phyloP scores from a whole-genome alignment of 2,888 invertebrate species.

The Drosophila meridionalis region DNA sequence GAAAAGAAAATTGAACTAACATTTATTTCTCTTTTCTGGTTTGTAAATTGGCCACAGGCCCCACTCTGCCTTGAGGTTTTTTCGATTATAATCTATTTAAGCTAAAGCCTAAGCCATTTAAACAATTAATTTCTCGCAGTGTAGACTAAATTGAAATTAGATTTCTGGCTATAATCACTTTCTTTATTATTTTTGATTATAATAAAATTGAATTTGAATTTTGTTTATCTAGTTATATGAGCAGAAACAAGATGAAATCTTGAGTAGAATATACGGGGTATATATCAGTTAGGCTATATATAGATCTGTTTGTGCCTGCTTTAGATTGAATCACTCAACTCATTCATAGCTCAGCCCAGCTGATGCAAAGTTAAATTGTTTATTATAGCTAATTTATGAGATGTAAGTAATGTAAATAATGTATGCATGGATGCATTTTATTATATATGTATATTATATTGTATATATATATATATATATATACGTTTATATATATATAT shows the following conservation, averaged over 20 bases:
- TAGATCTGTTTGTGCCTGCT: not conserved
- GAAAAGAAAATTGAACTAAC: conserved; percentile 28
- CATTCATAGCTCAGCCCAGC: not conserved
- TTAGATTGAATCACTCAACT: not conserved
- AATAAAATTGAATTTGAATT: not conserved
- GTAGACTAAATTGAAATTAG: not conserved
- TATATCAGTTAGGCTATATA: not conserved
- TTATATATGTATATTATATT: not conserved
- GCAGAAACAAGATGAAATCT: not conserved
- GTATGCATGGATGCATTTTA: not conserved
- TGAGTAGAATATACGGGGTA: not conserved
- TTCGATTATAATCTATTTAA: conserved; percentile 23
- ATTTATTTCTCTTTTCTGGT: not conserved
- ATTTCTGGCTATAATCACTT: not conserved
- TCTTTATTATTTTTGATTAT: not conserved
- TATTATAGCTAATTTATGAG: conserved; percentile 1
- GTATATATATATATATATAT: not conserved
- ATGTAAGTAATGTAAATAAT: conserved; percentile 5
- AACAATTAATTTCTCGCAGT: conserved; percentile 13
- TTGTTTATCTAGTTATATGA: too few species aligned
- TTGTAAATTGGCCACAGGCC: conserved; percentile 13
- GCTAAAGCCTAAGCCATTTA: conserved; percentile 10
- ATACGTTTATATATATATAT: not conserved
- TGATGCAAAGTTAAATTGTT: conserved; percentile 3
- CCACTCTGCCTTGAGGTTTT: conserved; percentile 7